These are phyloP conservation scores for Zophobas morio DNA, from an alignment of 1,140 invertebrate species.

Conservation along the genomic window DNA sequence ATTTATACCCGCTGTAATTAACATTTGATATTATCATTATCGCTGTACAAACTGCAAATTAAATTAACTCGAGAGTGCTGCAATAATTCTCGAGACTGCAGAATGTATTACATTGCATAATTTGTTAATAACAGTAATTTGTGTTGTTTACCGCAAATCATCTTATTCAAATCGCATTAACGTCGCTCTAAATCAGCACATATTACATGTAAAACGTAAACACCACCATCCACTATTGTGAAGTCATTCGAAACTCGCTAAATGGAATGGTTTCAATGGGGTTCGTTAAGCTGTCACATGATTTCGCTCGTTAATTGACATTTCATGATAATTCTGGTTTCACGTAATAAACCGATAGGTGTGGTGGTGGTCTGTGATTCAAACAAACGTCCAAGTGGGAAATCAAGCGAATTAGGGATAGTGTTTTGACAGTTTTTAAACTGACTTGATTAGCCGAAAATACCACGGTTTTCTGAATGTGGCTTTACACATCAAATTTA, in stretches of 20 bases:
- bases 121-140: neutral
- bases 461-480: too few species aligned
- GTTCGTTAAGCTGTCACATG: slow-evolving; percentile 31
- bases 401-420: neutral
- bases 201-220: slow-evolving; percentile 17
- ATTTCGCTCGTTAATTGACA: slow-evolving; percentile 24
- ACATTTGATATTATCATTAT: neutral
- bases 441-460: too few species aligned
- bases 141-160: slow-evolving; percentile 1
- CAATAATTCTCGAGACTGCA: neutral
- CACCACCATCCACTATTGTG: slow-evolving; percentile 20
- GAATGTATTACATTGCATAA: neutral
- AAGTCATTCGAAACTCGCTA: slow-evolving; percentile 5
- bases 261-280: slow-evolving; percentile 14
- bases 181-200: slow-evolving; percentile 21
- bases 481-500: too few species aligned
- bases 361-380: neutral
- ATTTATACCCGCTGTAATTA: neutral
- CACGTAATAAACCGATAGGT: slow-evolving; percentile 1
- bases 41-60: neutral
- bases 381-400: neutral
- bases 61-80: neutral
- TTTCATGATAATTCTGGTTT: slow-evolving; percentile 10
- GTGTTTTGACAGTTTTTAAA: too few species aligned
- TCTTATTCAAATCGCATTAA: slow-evolving; percentile 13